These are phyloP conservation scores for Tenthredo mesomela DNA, from an alignment of 2,888 invertebrate genomes.

Conservation along the genomic window DNA sequence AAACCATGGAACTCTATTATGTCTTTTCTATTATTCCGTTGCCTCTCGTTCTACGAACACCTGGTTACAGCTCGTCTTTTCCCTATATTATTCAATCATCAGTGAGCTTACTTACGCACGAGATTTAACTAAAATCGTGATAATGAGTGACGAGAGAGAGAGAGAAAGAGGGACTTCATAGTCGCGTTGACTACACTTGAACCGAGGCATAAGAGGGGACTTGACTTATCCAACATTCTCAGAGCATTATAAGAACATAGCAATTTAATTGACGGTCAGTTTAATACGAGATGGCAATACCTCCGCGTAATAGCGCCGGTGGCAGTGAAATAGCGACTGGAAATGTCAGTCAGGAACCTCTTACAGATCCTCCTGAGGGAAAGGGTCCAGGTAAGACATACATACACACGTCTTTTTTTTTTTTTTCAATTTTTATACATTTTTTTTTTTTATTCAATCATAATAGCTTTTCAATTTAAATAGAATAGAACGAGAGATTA, in stretches of 20 bases:
- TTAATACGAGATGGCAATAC: background rate
- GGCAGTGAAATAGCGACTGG: background rate
- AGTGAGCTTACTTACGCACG: background rate
- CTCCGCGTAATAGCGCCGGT: background rate
- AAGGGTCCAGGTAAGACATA: constrained; percentile 19
- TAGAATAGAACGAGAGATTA: too few relatives aligned
- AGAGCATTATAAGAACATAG: background rate
- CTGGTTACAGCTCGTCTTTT: background rate
- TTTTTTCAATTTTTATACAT: background rate
- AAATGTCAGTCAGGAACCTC: background rate
- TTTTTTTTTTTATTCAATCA: too few relatives aligned
- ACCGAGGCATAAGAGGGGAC: background rate
- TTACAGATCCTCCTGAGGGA: background rate
- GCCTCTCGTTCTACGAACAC: too few relatives aligned
- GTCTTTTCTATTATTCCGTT: too few relatives aligned
- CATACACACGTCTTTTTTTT: background rate
- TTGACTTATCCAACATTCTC: background rate
- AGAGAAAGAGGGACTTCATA: background rate
- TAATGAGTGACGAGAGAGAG: background rate
- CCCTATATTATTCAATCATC: background rate
- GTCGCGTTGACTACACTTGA: background rate
- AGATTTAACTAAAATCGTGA: background rate
- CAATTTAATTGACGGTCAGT: constrained; percentile 14
- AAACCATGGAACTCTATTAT: too few relatives aligned
- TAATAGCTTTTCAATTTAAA: too few relatives aligned